Evolutionary conservation across 2,888 invertebrate genomes (phyloP).

Genomic region (Heterodera filipjevi): DNA sequence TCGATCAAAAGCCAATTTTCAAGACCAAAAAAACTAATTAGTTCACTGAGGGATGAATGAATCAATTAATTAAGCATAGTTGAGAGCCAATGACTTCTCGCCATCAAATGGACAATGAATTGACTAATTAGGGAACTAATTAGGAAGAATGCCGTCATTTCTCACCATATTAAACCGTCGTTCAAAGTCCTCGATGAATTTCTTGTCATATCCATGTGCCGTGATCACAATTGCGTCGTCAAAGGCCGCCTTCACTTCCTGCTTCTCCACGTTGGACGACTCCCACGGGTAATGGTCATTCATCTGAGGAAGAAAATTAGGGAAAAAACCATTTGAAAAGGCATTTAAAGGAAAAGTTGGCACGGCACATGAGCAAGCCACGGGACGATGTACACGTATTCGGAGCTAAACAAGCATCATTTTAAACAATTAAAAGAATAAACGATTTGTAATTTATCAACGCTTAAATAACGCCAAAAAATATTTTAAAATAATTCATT

Average conservation of each 20-base stretch:
- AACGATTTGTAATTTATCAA: too few species aligned
- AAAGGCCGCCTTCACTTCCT: conserved; percentile 58
- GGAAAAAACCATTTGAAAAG: conserved; percentile 1
- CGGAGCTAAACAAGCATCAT: too few species aligned
- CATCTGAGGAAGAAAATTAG: conserved; percentile 39
- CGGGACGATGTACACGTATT: conserved; percentile 61
- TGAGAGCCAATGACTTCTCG: too few species aligned
- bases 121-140: neutral
- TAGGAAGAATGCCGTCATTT: neutral
- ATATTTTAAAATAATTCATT: too few species aligned
- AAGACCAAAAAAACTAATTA: too few species aligned
- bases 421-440: too few species aligned
- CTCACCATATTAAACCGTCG: conserved; percentile 48
- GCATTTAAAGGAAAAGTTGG: neutral
- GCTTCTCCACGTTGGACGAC: conserved; percentile 59
- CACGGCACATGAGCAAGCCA: conserved; percentile 57
- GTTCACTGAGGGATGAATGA: too few species aligned
- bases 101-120: too few species aligned
- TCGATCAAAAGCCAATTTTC: neutral
- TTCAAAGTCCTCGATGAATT: conserved; percentile 63
- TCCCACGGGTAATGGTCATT: conserved; percentile 64
- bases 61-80: too few species aligned
- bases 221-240: conserved; percentile 63
- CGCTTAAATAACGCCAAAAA: too few species aligned
- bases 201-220: conserved; percentile 63